Evolutionary conservation across 2,888 invertebrate species (phyloP).

Genomic region (Dione juno): DNA sequence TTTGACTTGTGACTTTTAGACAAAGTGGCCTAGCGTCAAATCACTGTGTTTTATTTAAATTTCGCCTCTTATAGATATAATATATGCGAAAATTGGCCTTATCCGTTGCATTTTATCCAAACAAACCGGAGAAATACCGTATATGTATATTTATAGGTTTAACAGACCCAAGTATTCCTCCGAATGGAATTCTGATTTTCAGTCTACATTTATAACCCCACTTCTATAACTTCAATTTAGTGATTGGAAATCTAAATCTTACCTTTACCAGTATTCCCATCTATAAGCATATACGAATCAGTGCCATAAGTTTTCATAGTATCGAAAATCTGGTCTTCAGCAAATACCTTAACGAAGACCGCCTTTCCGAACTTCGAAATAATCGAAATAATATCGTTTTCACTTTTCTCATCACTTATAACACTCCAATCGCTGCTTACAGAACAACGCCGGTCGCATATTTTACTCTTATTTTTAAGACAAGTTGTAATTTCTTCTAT

Average conservation of each 20-base stretch:
- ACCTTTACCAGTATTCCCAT: conserved; percentile 90
- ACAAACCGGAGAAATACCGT: no score
- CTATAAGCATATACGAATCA: conserved; percentile 83
- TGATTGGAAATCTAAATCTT: conserved; percentile 32
- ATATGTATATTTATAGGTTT: no score
- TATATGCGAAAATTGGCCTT: no score
- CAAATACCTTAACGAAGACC: conserved; percentile 77
- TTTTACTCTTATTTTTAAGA: conserved; percentile 49
- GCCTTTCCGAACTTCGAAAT: conserved; percentile 76
- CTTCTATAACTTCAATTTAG: neutral
- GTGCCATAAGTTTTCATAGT: conserved; percentile 68
- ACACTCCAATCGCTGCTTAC: conserved; percentile 64
- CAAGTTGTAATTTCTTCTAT: conserved; percentile 69
- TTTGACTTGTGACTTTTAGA: neutral
- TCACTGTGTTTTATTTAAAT: no score
- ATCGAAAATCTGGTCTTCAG: conserved; percentile 75
- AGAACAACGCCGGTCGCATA: conserved; percentile 64
- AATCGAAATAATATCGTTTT: conserved; percentile 60
- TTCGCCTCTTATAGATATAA: no score
- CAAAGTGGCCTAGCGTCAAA: no score
- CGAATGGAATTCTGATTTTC: no score
- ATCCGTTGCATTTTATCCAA: no score
- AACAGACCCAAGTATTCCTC: no score
- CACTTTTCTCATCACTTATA: conserved; percentile 50
- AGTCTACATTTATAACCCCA: no score